phyloP scores from a whole-genome alignment of 2,888 invertebrate species.

The Spodoptera littoralis region DNA sequence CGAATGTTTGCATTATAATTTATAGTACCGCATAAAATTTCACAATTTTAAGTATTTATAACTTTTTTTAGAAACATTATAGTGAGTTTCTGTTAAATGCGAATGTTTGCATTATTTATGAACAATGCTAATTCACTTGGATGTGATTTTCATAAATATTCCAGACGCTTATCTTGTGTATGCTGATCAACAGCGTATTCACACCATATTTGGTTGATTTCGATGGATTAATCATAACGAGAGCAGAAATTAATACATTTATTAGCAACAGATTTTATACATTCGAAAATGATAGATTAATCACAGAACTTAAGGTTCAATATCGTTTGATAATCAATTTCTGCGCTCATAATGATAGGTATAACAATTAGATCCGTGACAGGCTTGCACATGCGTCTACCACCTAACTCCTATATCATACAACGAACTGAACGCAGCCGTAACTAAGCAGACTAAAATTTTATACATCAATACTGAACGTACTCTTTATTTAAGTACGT shows the following conservation, averaged over 20 bases:
- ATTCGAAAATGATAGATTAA: no score
- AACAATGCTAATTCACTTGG: no score
- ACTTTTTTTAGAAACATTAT: background rate
- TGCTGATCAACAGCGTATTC: conserved; percentile 13
- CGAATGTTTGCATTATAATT: background rate
- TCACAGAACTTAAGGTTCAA: background rate
- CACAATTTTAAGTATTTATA: background rate
- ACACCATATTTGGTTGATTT: conserved; percentile 33
- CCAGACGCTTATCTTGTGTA: no score
- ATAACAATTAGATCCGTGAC: conserved; percentile 15
- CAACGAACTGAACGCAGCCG: conserved; percentile 19
- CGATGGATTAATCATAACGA: conserved; percentile 30
- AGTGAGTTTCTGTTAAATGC: no score
- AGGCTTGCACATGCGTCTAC: conserved; percentile 16
- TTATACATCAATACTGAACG: conserved; percentile 33
- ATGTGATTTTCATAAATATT: no score
- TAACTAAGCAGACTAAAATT: conserved; percentile 25
- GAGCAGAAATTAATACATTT: background rate
- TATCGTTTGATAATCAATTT: background rate
- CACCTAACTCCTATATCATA: conserved; percentile 15
- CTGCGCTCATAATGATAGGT: background rate
- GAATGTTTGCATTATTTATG: no score
- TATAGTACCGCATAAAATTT: background rate
- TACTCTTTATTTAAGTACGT: conserved; percentile 28
- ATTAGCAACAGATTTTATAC: no score